Conservation (phyloP, 2,113 vertebrate genomes). For the Spheniscus mendiculus region DNA sequence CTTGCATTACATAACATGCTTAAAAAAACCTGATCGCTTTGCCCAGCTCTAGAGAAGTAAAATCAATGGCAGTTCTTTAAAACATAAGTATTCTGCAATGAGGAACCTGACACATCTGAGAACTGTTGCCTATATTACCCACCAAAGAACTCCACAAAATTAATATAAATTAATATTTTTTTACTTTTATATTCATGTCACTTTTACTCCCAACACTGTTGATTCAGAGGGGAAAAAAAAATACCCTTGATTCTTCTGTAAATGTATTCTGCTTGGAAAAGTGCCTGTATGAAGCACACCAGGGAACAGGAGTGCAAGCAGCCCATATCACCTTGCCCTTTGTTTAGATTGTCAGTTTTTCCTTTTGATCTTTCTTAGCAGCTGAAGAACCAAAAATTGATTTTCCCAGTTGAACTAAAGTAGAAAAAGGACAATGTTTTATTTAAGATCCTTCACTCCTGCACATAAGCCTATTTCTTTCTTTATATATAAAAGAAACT, state of each 20-base stretch:
- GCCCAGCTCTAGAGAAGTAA: neutral
- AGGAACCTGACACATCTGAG: neutral
- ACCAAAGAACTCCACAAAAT: neutral
- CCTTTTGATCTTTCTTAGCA: slow-evolving; percentile 71
- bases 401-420: slow-evolving; percentile 68
- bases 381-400: slow-evolving; percentile 70
- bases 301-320: slow-evolving; percentile 42
- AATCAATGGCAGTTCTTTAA: slow-evolving; percentile 24
- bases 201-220: neutral
- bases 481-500: slow-evolving; percentile 67
- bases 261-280: slow-evolving; percentile 57
- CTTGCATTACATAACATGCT: neutral
- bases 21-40: neutral
- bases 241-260: neutral
- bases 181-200: neutral
- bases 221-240: neutral
- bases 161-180: neutral
- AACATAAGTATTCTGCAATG: neutral
- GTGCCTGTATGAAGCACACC: slow-evolving; percentile 32
- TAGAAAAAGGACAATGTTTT: slow-evolving; percentile 69
- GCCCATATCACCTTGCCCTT: slow-evolving; percentile 47
- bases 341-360: slow-evolving; percentile 64
- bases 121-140: neutral
- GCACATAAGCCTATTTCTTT: slow-evolving; percentile 52
- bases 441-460: slow-evolving; percentile 66